Percentiles rank a stretch among this genome's conserved stretches.
These are phyloP conservation scores for Macrophya alboannulata DNA, from an alignment of 2,888 invertebrate species.

Conservation along the genomic window DNA sequence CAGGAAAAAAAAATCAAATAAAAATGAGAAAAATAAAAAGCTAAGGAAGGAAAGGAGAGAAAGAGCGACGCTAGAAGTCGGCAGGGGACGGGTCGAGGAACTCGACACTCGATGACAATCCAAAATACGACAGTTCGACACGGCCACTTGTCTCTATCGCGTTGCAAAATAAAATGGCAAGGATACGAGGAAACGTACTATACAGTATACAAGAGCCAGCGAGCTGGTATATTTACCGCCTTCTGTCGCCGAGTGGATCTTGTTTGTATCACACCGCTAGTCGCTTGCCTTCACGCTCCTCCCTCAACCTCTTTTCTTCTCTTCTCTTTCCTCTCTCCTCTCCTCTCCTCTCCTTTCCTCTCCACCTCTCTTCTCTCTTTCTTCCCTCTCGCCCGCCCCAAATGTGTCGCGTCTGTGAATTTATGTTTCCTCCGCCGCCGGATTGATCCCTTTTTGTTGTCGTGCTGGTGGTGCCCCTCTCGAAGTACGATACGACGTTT, in stretches of 20 bases:
- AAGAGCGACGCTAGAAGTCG: slow-evolving; percentile 61
- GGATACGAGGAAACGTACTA: slow-evolving; percentile 30
- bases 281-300: slow-evolving; percentile 59
- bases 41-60: background rate
- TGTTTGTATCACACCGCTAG: slow-evolving; percentile 76
- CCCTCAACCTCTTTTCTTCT: slow-evolving; percentile 69
- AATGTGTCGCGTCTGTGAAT: slow-evolving; percentile 75
- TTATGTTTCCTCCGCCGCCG: slow-evolving; percentile 76
- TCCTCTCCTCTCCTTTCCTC: slow-evolving; percentile 59
- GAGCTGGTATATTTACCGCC: slow-evolving; percentile 72
- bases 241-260: slow-evolving; percentile 74
- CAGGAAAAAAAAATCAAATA: slow-evolving; percentile 44
- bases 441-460: slow-evolving; percentile 78
- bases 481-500: slow-evolving; percentile 48
- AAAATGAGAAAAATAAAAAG: background rate
- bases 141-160: slow-evolving; percentile 74
- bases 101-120: slow-evolving; percentile 68
- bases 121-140: slow-evolving; percentile 74
- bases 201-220: slow-evolving; percentile 47
- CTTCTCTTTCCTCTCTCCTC: slow-evolving; percentile 61
- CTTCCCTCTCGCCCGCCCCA: slow-evolving; percentile 69
- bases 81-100: slow-evolving; percentile 54
- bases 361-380: slow-evolving; percentile 60
- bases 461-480: slow-evolving; percentile 62
- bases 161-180: slow-evolving; percentile 72